These are phyloP conservation scores for Silurus glanis DNA, from an alignment of 2,113 vertebrate genomes.

Conservation along the genomic window DNA sequence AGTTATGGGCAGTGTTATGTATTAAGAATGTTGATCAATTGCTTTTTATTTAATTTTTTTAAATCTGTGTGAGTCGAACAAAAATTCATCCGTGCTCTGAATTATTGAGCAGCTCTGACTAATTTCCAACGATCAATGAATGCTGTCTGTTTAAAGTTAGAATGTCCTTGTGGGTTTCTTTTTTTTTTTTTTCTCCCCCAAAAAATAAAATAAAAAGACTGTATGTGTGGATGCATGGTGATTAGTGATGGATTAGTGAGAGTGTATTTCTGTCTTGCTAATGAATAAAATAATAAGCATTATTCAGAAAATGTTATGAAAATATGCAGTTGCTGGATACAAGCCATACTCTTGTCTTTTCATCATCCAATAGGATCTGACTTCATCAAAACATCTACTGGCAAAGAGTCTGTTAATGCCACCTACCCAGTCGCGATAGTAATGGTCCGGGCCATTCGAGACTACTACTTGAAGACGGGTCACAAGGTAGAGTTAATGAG, in stretches of 20 bases:
- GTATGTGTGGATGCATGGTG: neutral
- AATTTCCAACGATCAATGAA: neutral
- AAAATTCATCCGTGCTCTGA: neutral
- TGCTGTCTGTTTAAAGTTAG: neutral
- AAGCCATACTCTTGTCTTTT: slow-evolving; percentile 15
- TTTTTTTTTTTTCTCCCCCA: neutral
- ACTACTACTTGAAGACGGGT: slow-evolving; percentile 87
- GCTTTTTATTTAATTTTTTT: neutral
- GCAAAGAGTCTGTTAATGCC: slow-evolving; percentile 93
- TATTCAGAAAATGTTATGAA: neutral
- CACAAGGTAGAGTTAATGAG: slow-evolving; percentile 78
- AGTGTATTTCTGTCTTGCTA: neutral
- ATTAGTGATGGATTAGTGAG: neutral
- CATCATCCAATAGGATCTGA: slow-evolving; percentile 80
- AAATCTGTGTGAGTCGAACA: neutral
- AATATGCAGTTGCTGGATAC: neutral
- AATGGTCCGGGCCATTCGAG: slow-evolving; percentile 91
- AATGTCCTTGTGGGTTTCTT: neutral
- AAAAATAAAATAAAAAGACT: neutral
- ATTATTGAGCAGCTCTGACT: neutral
- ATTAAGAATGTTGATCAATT: neutral
- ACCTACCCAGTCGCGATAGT: slow-evolving; percentile 90
- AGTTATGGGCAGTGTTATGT: neutral
- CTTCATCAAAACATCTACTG: slow-evolving; percentile 98
- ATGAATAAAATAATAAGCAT: neutral